A percentile compares a stretch with the other conserved stretches of the same genome.
Evolutionary conservation across 2,113 vertebrate genomes (phyloP).

Genomic region (Nipponia nippon): DNA sequence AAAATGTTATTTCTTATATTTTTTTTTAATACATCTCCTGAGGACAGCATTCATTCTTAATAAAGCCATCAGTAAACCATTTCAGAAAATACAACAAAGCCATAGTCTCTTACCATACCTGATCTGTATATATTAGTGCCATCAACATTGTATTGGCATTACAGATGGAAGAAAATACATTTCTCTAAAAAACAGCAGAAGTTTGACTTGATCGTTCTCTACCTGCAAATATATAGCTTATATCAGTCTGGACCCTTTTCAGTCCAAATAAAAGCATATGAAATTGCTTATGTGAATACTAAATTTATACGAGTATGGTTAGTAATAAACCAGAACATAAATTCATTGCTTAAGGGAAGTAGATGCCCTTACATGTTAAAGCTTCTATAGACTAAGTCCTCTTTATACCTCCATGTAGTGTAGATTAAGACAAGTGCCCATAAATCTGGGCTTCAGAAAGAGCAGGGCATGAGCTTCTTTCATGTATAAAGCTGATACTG

Average conservation of each 20-base stretch:
- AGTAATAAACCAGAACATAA: neutral
- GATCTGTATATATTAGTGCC: neutral
- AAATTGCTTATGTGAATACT: neutral
- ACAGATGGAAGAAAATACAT: neutral
- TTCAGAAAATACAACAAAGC: neutral
- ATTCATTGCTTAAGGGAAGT: neutral
- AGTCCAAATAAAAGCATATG: neutral
- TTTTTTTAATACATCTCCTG: neutral
- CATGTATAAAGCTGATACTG: neutral
- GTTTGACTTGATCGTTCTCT: neutral
- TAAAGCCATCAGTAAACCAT: neutral
- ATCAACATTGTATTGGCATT: neutral
- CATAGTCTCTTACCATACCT: neutral
- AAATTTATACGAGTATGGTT: neutral
- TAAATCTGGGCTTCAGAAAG: neutral
- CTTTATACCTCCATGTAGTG: neutral
- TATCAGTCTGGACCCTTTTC: neutral
- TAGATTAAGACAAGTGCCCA: neutral
- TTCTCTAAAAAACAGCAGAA: neutral
- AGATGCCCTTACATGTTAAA: neutral
- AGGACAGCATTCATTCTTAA: neutral
- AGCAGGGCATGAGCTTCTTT: neutral
- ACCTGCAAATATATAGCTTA: neutral
- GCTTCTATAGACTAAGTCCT: neutral
- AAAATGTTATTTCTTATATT: neutral